Evolutionary conservation across 2,113 vertebrate species (phyloP), one percentile per base, ranked within the genome.

Genomic region (Tenrec ecaudatus): DNA sequence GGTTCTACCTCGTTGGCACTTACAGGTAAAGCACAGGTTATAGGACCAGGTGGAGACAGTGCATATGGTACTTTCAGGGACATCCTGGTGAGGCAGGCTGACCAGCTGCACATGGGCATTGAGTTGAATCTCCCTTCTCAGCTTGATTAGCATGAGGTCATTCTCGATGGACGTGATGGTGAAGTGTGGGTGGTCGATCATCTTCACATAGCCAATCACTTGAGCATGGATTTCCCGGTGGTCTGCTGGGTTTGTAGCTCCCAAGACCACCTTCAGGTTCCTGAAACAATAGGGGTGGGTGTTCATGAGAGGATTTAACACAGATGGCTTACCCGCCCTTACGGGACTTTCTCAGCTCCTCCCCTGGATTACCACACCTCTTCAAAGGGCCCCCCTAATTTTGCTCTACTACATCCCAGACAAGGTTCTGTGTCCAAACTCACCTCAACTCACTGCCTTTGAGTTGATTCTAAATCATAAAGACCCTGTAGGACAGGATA

Each of bases 111-210:
- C 57, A 0, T 95, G n/a, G 23, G 68, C 9, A 3, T 85, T 93
- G 64, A 92, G 69, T 3, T 14, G 0, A n/a, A 40, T 4, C 2
- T 31, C 0, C 31, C 3, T 85, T 12, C 19, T 58, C 36, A 97
- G 53, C 80, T 97, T 97, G 88, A 97, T 97, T 58, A 97, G 47
- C 96, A 96, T 93, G 40, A 97, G 25, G 36, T 96, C 90, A 69
- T 96, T 5, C 0, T 95, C 76, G 0, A 94, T 86, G 43, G 95
- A 94, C 0, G 82, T 73, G 58, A 95, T 0, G 3, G 73, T 78
- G 83, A 86, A 97, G 10, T 43, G 0, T 5, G 96, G 95, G 11
- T 97, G 97, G 15, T 57, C 19, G 31, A 97, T 92, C 29, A 96
- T 95, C 90, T 95, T 96, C 82, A 86, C 86, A 1, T 88, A 93